Base-by-base conservation (phyloP, 2,888 invertebrate species). In the Sphinx pinastri region DNA sequence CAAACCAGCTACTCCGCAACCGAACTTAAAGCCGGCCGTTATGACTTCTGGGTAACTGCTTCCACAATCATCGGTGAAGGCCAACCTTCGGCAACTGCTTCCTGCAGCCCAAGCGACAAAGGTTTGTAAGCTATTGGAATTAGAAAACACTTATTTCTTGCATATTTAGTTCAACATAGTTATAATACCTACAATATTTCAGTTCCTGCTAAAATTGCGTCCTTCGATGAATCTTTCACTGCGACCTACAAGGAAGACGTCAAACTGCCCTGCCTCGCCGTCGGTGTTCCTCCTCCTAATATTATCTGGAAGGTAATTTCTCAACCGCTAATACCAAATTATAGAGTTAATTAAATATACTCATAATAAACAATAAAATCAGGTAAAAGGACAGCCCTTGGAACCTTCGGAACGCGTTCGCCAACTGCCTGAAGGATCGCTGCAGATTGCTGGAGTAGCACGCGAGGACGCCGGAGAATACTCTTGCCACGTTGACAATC, bases 61-160 rank as follows among this genome's bases (percentile, higher is more conserved):
- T 98, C 97, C 74, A 99, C 99, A 0, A 97, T 97, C 77, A 98
- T 98, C 84, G 99, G 99, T 0, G 98, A 99, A 94, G 98, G 99
- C 58, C 97, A 98, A 87, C 96, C 97, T 71, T 98, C 98, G 71
- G 97, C 97, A 82, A 97, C 97, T 74, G 98, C 98, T 67, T 96
- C 96, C 6, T 96, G 98, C 79, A 97, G 97, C 83, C 98, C 98
- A 31, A 97, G 96, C 77, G 95, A 95, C 73, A 96, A 96, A 95
- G 97, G 97, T 97, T 88, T 76, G 76, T 7, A 31, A 25, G 51
- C 10, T 47, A 8, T 16, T 25, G 19, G 38, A 66, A 13, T 4
- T 68, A 51, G 25, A 16, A 14, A 67, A 16, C 52, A 58, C 12
- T 49, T 1, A 68, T 8, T 11, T 70, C 1, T 69, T 67, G 69